A percentile compares a stretch with the other conserved stretches of the same genome.
Evolutionary conservation across 2,888 invertebrate species (phyloP).

Genomic region (Ophioninae sp.): DNA sequence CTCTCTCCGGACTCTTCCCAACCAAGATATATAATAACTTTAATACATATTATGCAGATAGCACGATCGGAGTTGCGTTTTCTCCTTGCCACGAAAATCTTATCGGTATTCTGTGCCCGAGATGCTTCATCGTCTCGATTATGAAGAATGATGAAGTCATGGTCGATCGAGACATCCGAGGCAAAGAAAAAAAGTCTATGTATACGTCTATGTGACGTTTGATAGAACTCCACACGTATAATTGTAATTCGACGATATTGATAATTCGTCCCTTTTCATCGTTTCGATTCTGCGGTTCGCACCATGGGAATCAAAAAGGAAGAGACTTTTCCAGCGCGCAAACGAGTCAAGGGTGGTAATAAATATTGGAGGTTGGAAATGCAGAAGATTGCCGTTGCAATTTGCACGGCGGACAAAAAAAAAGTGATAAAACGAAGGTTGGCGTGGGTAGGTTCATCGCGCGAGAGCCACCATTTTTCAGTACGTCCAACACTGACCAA

Average conservation of each 20-base stretch:
- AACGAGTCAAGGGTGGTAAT: constrained; percentile 16
- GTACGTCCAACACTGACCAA: constrained; percentile 59
- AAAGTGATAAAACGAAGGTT: constrained; percentile 45
- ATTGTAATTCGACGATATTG: constrained; percentile 21
- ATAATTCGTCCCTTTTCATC: background rate
- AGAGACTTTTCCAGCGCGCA: constrained; percentile 26
- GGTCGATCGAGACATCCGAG: background rate
- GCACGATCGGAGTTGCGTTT: constrained; percentile 14
- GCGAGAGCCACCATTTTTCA: constrained; percentile 61
- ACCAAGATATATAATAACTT: constrained; percentile 75
- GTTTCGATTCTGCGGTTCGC: constrained; percentile 35
- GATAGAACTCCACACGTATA: constrained; percentile 24
- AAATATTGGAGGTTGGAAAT: constrained; percentile 1
- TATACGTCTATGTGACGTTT: background rate
- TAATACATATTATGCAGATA: constrained; percentile 77
- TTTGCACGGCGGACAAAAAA: constrained; percentile 37
- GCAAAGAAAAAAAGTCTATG: constrained; percentile 1
- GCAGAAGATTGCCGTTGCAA: constrained; percentile 34
- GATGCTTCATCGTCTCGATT: constrained; percentile 45
- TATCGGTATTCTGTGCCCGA: constrained; percentile 45
- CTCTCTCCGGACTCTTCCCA: constrained; percentile 20
- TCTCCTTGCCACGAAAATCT: constrained; percentile 55
- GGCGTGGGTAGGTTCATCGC: constrained; percentile 42
- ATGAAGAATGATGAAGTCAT: constrained; percentile 29
- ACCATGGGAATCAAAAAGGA: constrained; percentile 6